Percentiles rank a stretch among this genome's conserved stretches.
Conservation (phyloP, 92 coral and sea anemone species). For the Meandrina meandrites region DNA sequence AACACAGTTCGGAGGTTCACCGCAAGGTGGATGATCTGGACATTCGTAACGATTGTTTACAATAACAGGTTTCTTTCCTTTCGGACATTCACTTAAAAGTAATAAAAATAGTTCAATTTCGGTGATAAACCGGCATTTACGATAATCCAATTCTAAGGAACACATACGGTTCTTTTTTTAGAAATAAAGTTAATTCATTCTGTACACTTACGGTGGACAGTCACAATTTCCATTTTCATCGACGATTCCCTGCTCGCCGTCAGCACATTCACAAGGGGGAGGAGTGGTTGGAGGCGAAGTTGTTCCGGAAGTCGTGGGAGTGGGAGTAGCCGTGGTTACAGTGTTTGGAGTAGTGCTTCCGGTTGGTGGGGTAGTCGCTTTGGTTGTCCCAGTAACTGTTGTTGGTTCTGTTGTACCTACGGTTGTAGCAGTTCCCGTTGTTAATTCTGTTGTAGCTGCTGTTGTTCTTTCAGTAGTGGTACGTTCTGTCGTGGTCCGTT, state of each 20-base stretch:
- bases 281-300: slow-evolving; percentile 53
- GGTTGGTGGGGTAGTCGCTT: background rate
- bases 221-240: slow-evolving; percentile 51
- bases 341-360: slow-evolving; percentile 28
- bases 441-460: background rate
- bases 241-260: slow-evolving; percentile 43
- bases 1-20: slow-evolving; percentile 66
- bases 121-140: too few species aligned
- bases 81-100: slow-evolving; percentile 41
- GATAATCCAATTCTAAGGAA: too few species aligned
- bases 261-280: slow-evolving; percentile 54
- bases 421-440: background rate
- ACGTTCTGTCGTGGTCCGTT: background rate
- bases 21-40: slow-evolving; percentile 60
- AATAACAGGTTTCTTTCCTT: slow-evolving; percentile 40
- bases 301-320: slow-evolving; percentile 19
- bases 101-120: background rate
- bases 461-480: background rate
- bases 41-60: slow-evolving; percentile 59
- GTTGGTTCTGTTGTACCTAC: background rate
- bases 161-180: background rate
- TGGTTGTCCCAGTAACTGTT: background rate
- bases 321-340: slow-evolving; percentile 9
- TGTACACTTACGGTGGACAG: slow-evolving; percentile 58
- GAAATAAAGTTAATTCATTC: background rate